Percentiles rank a stretch among this genome's conserved stretches.
Conservation (phyloP, 2,113 vertebrate species). For the Cochlearius cochlearius region DNA sequence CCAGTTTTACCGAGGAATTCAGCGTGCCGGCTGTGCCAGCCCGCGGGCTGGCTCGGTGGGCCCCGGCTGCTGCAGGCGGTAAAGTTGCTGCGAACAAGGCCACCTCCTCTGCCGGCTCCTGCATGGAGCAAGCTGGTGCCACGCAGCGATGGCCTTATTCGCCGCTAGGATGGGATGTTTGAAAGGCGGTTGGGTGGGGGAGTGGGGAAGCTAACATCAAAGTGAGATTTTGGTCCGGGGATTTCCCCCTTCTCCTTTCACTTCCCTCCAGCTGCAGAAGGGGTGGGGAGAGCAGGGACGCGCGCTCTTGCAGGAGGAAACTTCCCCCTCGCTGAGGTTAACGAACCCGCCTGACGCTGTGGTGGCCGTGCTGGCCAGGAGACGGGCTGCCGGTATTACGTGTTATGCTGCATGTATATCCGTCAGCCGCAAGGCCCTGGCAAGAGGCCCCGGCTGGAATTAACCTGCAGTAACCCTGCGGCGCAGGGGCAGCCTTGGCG, state of each 20-base stretch:
- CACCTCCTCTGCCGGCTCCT: neutral
- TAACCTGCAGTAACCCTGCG: conserved; percentile 45
- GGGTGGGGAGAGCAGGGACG: neutral
- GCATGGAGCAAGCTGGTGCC: no score
- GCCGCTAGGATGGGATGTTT: rapidly evolving
- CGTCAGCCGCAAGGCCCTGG: neutral
- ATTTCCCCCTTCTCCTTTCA: neutral
- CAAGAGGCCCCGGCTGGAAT: neutral
- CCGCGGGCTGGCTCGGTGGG: rapidly evolving
- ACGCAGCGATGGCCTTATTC: rapidly evolving
- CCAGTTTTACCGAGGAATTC: neutral
- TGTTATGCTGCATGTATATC: conserved; percentile 33
- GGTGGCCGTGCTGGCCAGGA: neutral
- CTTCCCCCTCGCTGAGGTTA: neutral
- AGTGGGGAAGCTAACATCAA: neutral
- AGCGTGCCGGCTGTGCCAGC: neutral
- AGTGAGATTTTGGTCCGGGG: rapidly evolving
- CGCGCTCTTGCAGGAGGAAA: neutral
- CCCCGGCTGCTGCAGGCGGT: neutral
- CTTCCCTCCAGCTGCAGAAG: neutral
- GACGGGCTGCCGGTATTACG: neutral
- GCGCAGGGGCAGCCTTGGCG: neutral
- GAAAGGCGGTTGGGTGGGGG: neutral
- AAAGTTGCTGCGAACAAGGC: neutral
- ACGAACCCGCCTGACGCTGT: neutral